Evolutionary conservation across 2,797 vertebrate genomes (phyloP), one percentile per base, ranked within the genome.

Genomic region (Chromobotia macracanthus): DNA sequence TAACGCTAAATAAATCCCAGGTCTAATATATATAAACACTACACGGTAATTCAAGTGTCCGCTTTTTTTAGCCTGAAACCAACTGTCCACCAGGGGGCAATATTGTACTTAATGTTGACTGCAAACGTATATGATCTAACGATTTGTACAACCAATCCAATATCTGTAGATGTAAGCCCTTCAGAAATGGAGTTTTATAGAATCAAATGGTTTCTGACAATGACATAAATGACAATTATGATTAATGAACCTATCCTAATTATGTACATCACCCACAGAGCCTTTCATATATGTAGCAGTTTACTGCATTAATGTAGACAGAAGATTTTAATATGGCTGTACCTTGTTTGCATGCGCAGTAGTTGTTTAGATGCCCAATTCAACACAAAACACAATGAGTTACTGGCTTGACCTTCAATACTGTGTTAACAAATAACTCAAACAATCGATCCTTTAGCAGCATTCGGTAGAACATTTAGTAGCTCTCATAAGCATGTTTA

Each of bases 81-180:
- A 12, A 41, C 28, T 41, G 19, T 8, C 13, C 83, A 82, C 83
- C 58, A 77, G 83, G 55, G 46, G 76, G 68, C 76, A 58, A 16
- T 50, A 51, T 58, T 75, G 38, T 11, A 75, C 68, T 64, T 61
- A 18, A 63, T 55, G 50, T 13, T 0, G 3, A 9, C 21, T 46
- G 21, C 50, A 35, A 61, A 61, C 25, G 18, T 31, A 61, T 7
- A 10, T 2, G 9, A 41, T 41, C 7, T 41, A 41, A 41, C 38
- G 9, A 31, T 31, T 31, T 31, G 31, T 31, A 41, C 5, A 10
- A 41, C 1, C 25, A 46, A 67, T 51, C 11, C 8, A 53, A 38
- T 2, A 35, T 63, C 13, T 65, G 35, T 35, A 63, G 4, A 3
- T 50, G 7, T 63, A 61, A 50, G 16, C 12, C 51, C 28, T 65